Evolutionary conservation across 2,888 invertebrate species (phyloP).

Genomic region (Xiphydria camelus): DNA sequence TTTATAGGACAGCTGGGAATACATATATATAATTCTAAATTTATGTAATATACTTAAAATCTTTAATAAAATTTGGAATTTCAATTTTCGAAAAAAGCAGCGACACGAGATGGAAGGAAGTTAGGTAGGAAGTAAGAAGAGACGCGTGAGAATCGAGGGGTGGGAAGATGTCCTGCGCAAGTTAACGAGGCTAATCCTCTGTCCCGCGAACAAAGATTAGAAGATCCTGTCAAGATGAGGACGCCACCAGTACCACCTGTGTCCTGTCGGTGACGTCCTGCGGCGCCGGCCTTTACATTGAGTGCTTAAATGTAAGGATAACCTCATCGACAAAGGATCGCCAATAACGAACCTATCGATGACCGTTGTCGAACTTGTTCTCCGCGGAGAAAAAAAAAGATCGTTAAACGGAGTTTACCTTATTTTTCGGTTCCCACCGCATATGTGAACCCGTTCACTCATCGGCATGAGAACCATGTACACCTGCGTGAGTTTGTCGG

Average conservation of each 20-base stretch:
- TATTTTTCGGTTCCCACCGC: neutral
- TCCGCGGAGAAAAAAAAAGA: conserved; percentile 1
- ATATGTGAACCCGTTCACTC: too few relatives aligned
- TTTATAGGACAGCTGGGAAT: too few relatives aligned
- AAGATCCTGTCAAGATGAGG: conserved; percentile 30
- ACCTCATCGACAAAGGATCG: conserved; percentile 41
- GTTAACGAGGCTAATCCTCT: conserved; percentile 55
- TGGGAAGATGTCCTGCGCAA: conserved; percentile 28
- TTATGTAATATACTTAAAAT: too few relatives aligned
- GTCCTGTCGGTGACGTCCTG: conserved; percentile 34
- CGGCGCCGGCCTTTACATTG: too few relatives aligned
- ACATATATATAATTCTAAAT: too few relatives aligned
- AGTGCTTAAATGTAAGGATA: conserved; percentile 29
- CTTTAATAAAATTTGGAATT: too few relatives aligned
- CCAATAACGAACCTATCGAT: conserved; percentile 52
- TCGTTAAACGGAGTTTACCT: neutral
- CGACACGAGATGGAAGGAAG: neutral
- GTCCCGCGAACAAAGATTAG: conserved; percentile 43
- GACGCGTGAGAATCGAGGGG: too few relatives aligned
- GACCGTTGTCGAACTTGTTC: conserved; percentile 34
- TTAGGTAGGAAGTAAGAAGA: conserved; percentile 1
- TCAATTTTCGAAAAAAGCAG: neutral
- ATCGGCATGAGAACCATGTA: too few relatives aligned
- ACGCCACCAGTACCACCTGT: conserved; percentile 38
- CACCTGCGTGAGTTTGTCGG: too few relatives aligned